phyloP scores from a whole-genome alignment of 2,888 invertebrate genomes.

The Machimus rusticus region DNA sequence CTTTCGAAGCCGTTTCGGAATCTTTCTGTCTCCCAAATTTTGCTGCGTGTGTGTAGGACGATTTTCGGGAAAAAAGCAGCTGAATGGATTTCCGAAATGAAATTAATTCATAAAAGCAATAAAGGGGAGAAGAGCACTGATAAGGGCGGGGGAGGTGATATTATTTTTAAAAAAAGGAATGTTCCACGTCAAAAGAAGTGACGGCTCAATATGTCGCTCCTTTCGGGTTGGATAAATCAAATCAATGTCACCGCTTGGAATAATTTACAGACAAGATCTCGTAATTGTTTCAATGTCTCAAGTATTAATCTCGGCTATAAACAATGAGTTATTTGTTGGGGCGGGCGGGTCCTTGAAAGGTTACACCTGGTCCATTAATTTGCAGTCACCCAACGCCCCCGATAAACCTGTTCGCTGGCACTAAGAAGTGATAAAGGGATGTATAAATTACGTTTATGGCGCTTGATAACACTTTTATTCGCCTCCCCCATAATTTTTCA shows the following conservation, averaged over 20 bases:
- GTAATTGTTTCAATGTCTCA: constrained; percentile 14
- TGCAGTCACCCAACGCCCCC: neutral
- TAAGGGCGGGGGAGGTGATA: neutral
- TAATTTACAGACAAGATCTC: constrained; percentile 20
- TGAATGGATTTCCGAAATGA: neutral
- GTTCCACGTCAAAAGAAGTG: neutral
- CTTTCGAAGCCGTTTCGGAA: neutral
- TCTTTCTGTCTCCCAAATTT: neutral
- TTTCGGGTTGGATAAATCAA: neutral
- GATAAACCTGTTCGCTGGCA: neutral
- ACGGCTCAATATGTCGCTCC: neutral
- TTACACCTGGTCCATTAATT: constrained; percentile 14
- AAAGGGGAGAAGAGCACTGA: neutral
- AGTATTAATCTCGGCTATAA: neutral
- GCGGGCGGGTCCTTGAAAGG: neutral
- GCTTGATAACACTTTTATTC: constrained; percentile 19
- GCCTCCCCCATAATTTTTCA: neutral
- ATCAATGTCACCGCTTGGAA: constrained; percentile 20
- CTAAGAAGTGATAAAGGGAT: constrained; percentile 6
- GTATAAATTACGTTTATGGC: constrained; percentile 19
- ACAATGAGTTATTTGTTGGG: constrained; percentile 10
- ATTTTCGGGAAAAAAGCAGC: neutral
- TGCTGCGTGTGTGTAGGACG: neutral
- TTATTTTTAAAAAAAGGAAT: neutral
- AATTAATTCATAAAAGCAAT: constrained; percentile 8